Conservation (phyloP, 2,113 vertebrate species). For the Phodopus roborovskii region DNA sequence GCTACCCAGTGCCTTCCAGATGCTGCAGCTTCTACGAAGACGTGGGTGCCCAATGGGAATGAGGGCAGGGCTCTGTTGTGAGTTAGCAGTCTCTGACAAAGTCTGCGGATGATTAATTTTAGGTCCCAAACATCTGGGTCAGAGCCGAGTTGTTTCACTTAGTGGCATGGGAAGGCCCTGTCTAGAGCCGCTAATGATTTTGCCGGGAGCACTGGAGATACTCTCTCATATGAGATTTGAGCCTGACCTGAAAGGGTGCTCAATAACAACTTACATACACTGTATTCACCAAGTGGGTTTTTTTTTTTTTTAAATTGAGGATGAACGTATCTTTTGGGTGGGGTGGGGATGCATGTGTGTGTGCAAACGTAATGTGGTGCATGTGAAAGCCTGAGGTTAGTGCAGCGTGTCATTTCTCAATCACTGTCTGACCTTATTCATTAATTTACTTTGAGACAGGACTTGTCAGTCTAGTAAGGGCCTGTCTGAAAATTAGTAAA, state of each 20-base stretch:
- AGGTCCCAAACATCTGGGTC: slow-evolving; percentile 75
- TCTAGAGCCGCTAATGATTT: slow-evolving; percentile 71
- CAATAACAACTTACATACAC: not conserved
- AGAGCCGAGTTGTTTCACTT: slow-evolving; percentile 59
- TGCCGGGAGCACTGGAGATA: slow-evolving; percentile 25
- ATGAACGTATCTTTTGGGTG: not conserved
- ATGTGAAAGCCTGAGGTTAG: not conserved
- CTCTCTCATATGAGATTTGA: slow-evolving; percentile 3
- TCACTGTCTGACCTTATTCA: not conserved
- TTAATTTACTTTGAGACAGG: not conserved
- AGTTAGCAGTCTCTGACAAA: slow-evolving; percentile 45
- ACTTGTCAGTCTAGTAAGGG: not conserved
- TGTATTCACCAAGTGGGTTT: not conserved
- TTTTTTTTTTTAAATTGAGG: slow-evolving; percentile 22
- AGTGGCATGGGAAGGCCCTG: slow-evolving; percentile 68
- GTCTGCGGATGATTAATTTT: slow-evolving; percentile 66
- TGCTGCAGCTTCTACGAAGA: not conserved
- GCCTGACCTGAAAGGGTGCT: not conserved
- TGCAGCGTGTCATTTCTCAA: not conserved
- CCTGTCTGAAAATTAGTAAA: not conserved
- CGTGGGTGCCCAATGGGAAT: not conserved
- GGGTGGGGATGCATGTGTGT: no score
- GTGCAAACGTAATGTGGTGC: rapidly evolving
- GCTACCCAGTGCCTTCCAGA: not conserved
- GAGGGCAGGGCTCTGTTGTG: not conserved